These are phyloP conservation scores for Dasyurus viverrinus DNA, from an alignment of 2,113 vertebrate genomes.

Conservation along the genomic window DNA sequence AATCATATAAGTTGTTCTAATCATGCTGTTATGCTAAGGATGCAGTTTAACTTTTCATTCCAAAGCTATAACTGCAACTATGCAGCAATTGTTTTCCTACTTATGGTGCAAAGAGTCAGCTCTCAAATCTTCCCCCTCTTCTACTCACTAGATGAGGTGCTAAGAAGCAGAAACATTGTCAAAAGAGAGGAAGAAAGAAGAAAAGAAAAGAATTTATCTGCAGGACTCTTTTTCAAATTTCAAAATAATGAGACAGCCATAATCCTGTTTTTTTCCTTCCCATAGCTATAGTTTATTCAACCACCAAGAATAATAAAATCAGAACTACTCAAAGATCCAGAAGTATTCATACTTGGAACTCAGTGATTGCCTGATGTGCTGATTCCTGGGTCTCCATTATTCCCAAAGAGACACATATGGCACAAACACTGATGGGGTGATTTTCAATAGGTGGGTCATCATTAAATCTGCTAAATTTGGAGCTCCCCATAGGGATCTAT, in stretches of 20 bases:
- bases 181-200: neutral
- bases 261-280: neutral
- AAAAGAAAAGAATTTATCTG: neutral
- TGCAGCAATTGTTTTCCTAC: neutral
- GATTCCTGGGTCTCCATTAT: neutral
- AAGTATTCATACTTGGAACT: neutral
- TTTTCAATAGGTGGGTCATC: neutral
- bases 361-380: neutral
- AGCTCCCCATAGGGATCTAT: neutral
- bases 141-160: neutral
- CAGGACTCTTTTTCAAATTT: neutral
- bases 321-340: neutral
- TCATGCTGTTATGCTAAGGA: neutral
- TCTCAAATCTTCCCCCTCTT: neutral
- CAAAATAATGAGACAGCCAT: neutral
- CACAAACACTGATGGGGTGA: neutral
- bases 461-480: neutral
- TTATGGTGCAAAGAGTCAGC: neutral
- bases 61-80: neutral
- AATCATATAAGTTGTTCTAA: neutral
- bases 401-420: neutral
- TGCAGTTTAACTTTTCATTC: neutral
- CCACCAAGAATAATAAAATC: neutral
- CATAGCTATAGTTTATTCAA: neutral
- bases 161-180: neutral